Evolutionary conservation across 2,888 invertebrate genomes (phyloP), one percentile per base, ranked within the genome.

Genomic region (Achlya flavicornis): DNA sequence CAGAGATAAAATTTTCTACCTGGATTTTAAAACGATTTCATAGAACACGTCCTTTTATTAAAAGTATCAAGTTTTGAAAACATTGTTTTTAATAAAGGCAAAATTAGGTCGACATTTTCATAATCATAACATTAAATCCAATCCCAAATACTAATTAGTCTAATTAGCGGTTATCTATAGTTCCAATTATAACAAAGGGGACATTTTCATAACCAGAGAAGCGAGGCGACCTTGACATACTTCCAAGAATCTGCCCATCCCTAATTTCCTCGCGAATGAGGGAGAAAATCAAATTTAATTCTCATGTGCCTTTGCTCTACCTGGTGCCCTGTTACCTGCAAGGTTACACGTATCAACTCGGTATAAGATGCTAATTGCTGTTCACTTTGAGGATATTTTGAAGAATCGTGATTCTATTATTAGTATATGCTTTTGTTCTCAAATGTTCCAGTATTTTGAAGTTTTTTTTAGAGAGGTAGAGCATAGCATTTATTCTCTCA

Each of bases 271-370:
- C 10, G 53, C 8, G 41, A 19, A 48, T 48, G 48, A 14, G 53
- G 19, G 53, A 53, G 53, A 53, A 48, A 48, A 53, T 53, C 53
- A 53, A 53, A 53, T 19, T 48, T 16, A n/a, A 53, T 14, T 53
- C 53, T 4, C n/a, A 46, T 19, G 3, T 53, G 10, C 10, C 19
- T 19, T 53, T 53, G 10, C 19, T 16, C 16, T 14, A 19, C 19
- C 3, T 19, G 3, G 19, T 53, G 14, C 46, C 16, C 14, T 43
- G 14, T 46, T 53, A 53, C 19, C 53, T 53, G 12, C 7, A 46
- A 46, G n/a, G 53, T 53, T 53, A 19, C 48, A 48, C 16, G 16
- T 16, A 48, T 16, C 16, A 48, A 16, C 48, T 48, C 16, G 16
- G 16, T 48, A 14, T 46, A 16, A 48, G 48, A 48, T 48, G 48